Conservation (phyloP, 2,888 invertebrate genomes). For the Clivina fossor region DNA sequence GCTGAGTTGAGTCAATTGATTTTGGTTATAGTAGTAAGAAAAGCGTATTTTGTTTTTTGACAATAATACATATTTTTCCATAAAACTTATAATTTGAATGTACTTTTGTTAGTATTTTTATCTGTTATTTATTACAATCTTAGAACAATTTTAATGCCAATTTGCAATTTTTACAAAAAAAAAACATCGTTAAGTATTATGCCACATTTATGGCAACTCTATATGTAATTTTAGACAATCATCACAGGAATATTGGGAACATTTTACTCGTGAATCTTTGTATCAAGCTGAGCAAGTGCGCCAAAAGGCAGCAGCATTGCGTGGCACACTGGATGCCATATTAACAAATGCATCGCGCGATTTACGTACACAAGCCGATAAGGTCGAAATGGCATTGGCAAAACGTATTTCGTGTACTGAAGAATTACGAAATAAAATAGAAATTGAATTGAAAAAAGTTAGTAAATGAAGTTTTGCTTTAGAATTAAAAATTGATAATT, state of each 20-base stretch:
- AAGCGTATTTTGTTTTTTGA: no score
- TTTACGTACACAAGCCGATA: constrained; percentile 79
- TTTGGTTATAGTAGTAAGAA: no score
- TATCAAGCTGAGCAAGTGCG: constrained; percentile 74
- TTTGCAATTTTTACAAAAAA: constrained; percentile 7
- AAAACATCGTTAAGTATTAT: not conserved
- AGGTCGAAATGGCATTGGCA: constrained; percentile 74
- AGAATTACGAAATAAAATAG: constrained; percentile 70
- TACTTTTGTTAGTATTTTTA: not conserved
- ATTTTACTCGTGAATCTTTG: constrained; percentile 76
- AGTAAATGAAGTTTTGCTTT: not conserved
- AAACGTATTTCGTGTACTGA: constrained; percentile 76
- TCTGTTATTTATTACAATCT: not conserved
- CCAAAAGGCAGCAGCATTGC: constrained; percentile 71
- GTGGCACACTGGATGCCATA: constrained; percentile 72
- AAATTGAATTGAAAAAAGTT: constrained; percentile 64
- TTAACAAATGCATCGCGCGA: constrained; percentile 76
- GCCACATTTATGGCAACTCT: not conserved
- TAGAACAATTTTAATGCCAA: not conserved
- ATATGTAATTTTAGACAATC: constrained; percentile 65
- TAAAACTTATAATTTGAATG: no score
- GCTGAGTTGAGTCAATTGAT: constrained; percentile 64
- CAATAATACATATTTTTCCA: no score
- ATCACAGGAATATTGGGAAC: constrained; percentile 82
- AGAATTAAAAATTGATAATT: no score